Base-by-base conservation (phyloP, 2,888 invertebrate species). In the Drosophila nigritarsus region DNA sequence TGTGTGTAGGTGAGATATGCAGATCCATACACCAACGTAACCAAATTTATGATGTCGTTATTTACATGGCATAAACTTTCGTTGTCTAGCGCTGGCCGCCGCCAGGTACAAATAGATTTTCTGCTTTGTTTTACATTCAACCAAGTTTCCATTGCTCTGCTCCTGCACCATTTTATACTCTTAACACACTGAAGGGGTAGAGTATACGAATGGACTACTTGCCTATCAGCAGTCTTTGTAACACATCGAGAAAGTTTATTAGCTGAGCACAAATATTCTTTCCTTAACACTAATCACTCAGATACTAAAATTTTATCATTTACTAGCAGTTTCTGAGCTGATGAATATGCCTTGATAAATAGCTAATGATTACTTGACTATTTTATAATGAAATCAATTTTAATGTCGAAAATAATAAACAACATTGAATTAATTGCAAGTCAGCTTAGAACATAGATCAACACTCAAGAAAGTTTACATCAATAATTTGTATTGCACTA, bases 1-100 rank as follows among this genome's bases (percentile, higher is more conserved):
- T 36, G 15, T 67, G 62, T 61, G 34, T 72, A 56, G 69, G 60
- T 66, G 75, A 79, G 80, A 87, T 84, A 81, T 76, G 78, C 74
- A 76, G 71, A 75, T 65, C 54, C 61, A 69, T 36, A 54, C 18
- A 30, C 55, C 65, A 66, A 77, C 61, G 75, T 78, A 89, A 82
- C 86, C 72, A 81, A 89, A 89, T 89, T 90, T 89, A 88, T 85
- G 88, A 86, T 88, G 88, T 83, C 86, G 77, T 87, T 90, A 87
- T 88, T 87, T 87, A 87, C 89, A 86, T 85, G 86, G 89, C 89
- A 90, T 80, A 90, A 90, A 88, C 89, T 82, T 81, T 87, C 74
- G 85, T 75, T 82, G 73, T 60, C 55, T 63, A 54, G 66, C 58
- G 51, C 51, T 67, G 73, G 65, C 70, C 64, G 54, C 50, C 76